phyloP scores from a whole-genome alignment of 2,113 vertebrate species.

The Chunga burmeisteri region DNA sequence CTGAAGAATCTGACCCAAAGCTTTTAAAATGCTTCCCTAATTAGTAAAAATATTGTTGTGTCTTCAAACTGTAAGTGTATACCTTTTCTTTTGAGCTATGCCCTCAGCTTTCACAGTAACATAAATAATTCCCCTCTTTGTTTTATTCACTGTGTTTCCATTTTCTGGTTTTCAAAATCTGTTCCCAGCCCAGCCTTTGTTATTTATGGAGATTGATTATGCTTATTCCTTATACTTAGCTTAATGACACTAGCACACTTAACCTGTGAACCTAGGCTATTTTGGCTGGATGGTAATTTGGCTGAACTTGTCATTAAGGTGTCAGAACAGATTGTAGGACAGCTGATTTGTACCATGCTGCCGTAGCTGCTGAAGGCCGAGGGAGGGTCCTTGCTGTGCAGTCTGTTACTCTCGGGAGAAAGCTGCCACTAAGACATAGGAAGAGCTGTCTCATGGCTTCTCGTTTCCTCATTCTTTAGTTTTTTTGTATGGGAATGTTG shows the following conservation, averaged over 20 bases:
- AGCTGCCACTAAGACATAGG: background rate
- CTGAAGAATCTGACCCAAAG: background rate
- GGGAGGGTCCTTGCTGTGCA: background rate
- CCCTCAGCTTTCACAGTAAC: background rate
- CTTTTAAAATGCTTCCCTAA: background rate
- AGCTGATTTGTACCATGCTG: accelerated
- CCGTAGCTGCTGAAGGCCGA: background rate
- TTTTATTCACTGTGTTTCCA: background rate
- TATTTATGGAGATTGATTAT: background rate
- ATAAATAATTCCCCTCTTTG: background rate
- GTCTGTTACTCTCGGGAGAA: background rate
- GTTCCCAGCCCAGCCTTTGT: background rate
- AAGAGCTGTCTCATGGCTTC: background rate
- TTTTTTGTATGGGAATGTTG: background rate
- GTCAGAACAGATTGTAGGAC: background rate
- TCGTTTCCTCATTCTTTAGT: background rate
- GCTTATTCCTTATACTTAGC: background rate
- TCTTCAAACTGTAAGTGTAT: background rate
- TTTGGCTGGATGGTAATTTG: background rate
- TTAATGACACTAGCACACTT: background rate
- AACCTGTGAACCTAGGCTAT: background rate
- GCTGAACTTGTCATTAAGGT: background rate
- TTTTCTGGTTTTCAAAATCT: background rate
- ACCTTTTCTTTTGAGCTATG: background rate
- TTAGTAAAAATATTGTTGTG: background rate